Conservation (phyloP, 2,113 vertebrate genomes). For the Phyllopteryx taeniolatus region DNA sequence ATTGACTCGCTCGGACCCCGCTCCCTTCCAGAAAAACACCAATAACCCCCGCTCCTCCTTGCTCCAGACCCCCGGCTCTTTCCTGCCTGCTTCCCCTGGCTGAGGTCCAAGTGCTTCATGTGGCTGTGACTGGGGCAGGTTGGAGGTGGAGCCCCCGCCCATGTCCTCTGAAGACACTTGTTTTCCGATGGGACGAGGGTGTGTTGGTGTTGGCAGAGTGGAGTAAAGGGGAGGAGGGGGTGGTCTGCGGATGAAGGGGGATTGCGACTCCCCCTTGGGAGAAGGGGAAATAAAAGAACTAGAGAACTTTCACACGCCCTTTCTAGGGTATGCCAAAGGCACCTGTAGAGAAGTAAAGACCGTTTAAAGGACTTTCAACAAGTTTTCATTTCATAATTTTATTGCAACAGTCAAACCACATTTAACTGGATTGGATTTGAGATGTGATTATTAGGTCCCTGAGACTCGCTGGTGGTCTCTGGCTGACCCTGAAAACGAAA, state of each 20-base stretch:
- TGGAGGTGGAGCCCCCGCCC: slow-evolving; percentile 59
- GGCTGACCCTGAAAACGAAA: slow-evolving; percentile 21
- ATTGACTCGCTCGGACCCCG: slow-evolving; percentile 46
- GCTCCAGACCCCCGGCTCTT: slow-evolving; percentile 63
- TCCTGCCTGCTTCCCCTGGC: slow-evolving; percentile 70
- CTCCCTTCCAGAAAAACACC: slow-evolving; percentile 45
- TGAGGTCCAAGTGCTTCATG: slow-evolving; percentile 66
- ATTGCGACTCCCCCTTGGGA: slow-evolving; percentile 44
- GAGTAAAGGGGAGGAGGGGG: slow-evolving; percentile 44
- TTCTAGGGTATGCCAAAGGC: slow-evolving; percentile 38
- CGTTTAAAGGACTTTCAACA: slow-evolving; percentile 9
- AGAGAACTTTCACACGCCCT: slow-evolving; percentile 68
- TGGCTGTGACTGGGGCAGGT: slow-evolving; percentile 62
- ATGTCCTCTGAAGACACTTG: slow-evolving; percentile 69
- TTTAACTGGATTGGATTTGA: not conserved
- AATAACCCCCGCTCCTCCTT: not conserved
- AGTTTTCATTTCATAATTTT: not conserved
- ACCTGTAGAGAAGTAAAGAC: slow-evolving; percentile 57
- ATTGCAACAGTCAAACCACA: not conserved
- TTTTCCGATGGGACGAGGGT: slow-evolving; percentile 64
- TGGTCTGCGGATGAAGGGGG: slow-evolving; percentile 9
- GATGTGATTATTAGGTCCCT: slow-evolving; percentile 1
- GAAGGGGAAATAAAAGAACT: slow-evolving; percentile 54
- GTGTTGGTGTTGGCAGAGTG: slow-evolving; percentile 67
- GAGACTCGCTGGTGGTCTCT: slow-evolving; percentile 18